A percentile compares a stretch with the other conserved stretches of the same genome.
Conservation (phyloP, 2,113 vertebrate species). For the Pseudorasbora parva region DNA sequence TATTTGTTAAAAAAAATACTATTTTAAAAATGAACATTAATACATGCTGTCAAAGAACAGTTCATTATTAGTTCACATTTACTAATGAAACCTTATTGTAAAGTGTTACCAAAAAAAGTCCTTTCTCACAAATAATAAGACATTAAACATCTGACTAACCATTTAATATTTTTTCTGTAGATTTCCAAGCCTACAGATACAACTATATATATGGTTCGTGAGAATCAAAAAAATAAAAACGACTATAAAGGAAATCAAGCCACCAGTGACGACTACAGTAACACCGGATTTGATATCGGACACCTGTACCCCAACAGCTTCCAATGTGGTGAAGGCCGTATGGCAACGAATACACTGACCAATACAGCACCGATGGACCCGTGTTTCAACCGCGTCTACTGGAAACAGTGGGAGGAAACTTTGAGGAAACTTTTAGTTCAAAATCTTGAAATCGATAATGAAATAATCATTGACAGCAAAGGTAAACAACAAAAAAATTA, state of each 20-base stretch:
- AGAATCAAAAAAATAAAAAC: not conserved
- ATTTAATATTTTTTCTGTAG: not conserved
- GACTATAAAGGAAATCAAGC: conserved; percentile 17
- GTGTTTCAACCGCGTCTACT: conserved; percentile 25
- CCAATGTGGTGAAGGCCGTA: conserved; percentile 9
- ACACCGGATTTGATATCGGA: not conserved
- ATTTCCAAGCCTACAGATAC: not conserved
- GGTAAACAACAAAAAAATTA: not conserved
- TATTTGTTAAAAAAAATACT: no score
- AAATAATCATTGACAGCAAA: fast-evolving
- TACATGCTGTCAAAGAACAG: no score
- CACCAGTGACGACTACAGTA: conserved; percentile 29
- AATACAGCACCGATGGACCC: conserved; percentile 28
- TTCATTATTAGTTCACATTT: no score
- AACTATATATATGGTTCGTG: not conserved
- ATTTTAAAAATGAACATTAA: no score
- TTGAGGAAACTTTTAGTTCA: not conserved
- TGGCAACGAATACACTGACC: conserved; percentile 41
- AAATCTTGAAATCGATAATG: no score
- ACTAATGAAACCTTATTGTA: no score
- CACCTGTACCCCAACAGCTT: conserved; percentile 32
- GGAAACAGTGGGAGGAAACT: not conserved
- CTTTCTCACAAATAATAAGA: no score
- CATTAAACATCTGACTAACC: not conserved
- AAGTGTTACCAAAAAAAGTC: no score